These are phyloP conservation scores for Telmatherina bonti DNA, from an alignment of 2,797 vertebrate genomes.

Conservation along the genomic window DNA sequence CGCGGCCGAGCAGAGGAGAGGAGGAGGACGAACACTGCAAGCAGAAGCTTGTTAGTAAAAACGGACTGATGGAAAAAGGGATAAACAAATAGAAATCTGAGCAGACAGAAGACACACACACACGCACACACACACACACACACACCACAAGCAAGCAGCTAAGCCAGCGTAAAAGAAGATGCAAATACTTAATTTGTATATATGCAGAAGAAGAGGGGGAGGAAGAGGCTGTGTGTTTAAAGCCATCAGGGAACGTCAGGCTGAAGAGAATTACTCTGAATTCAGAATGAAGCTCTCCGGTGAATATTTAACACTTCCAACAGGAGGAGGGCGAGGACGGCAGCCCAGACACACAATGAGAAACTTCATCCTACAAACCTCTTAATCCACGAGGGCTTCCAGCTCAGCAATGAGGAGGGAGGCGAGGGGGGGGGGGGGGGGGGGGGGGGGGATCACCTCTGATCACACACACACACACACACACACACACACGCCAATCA, in stretches of 20 bases:
- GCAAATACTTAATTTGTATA: slow-evolving; percentile 56
- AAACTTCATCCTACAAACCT: slow-evolving; percentile 61
- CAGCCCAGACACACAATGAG: slow-evolving; percentile 38
- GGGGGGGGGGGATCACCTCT: slow-evolving; percentile 34
- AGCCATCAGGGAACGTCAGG: slow-evolving; percentile 54
- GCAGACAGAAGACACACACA: slow-evolving; percentile 19
- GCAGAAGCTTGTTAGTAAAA: slow-evolving; percentile 35
- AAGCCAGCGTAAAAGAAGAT: slow-evolving; percentile 22
- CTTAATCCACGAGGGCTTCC: slow-evolving; percentile 62
- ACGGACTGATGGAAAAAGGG: slow-evolving; percentile 11
- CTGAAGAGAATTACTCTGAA: slow-evolving; percentile 90
- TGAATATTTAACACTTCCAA: slow-evolving; percentile 75
- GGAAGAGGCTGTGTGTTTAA: slow-evolving; percentile 60
- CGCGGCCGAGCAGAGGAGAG: slow-evolving; percentile 44
- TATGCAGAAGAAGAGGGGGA: slow-evolving; percentile 26
- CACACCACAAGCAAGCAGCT: slow-evolving; percentile 3
- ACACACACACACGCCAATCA: background rate
- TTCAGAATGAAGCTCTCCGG: slow-evolving; percentile 77
- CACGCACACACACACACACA: background rate
- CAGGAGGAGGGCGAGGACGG: slow-evolving; percentile 48
- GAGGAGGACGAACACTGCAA: slow-evolving; percentile 16
- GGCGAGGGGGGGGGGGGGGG: background rate
- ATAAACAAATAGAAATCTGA: slow-evolving; percentile 32
- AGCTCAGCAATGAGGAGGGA: slow-evolving; percentile 42
- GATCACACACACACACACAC: slow-evolving; percentile 13